phyloP scores from a whole-genome alignment of 2,888 invertebrate genomes.

The Trachelus stipa region DNA sequence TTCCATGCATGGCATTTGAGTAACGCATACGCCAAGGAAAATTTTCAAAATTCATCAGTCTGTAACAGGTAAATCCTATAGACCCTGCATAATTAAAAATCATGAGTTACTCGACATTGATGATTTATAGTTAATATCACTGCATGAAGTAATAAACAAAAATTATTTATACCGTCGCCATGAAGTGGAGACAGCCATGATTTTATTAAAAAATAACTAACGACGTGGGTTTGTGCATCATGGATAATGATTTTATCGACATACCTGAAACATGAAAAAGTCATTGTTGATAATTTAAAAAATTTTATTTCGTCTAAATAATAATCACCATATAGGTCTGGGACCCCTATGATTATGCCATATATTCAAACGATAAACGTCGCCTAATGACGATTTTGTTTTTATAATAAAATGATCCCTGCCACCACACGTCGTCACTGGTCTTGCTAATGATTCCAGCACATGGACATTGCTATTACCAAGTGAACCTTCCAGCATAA shows the following conservation, averaged over 20 bases:
- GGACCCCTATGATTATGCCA: constrained; percentile 16
- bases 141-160: too few relatives aligned
- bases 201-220: constrained; percentile 15
- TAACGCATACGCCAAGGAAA: constrained; percentile 13
- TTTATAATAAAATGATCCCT: constrained; percentile 15
- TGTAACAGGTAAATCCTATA: constrained; percentile 17
- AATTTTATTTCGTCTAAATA: not conserved
- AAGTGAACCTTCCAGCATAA: constrained; percentile 16
- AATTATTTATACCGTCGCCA: constrained; percentile 10
- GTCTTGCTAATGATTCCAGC: constrained; percentile 12
- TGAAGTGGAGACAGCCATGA: constrained; percentile 17
- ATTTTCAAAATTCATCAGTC: constrained; percentile 18
- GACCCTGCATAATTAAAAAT: constrained; percentile 6
- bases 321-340: constrained; percentile 14
- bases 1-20: constrained; percentile 8
- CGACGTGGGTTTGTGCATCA: constrained; percentile 15
- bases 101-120: too few relatives aligned
- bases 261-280: constrained; percentile 7
- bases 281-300: not conserved
- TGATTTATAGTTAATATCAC: too few relatives aligned
- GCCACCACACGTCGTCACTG: constrained; percentile 13
- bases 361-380: constrained; percentile 16
- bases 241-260: constrained; percentile 15
- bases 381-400: constrained; percentile 15
- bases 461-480: constrained; percentile 17